Evolutionary conservation across 1,140 invertebrate genomes (phyloP), one percentile per base, ranked within the genome.

Genomic region (Calephelis virginiensis): DNA sequence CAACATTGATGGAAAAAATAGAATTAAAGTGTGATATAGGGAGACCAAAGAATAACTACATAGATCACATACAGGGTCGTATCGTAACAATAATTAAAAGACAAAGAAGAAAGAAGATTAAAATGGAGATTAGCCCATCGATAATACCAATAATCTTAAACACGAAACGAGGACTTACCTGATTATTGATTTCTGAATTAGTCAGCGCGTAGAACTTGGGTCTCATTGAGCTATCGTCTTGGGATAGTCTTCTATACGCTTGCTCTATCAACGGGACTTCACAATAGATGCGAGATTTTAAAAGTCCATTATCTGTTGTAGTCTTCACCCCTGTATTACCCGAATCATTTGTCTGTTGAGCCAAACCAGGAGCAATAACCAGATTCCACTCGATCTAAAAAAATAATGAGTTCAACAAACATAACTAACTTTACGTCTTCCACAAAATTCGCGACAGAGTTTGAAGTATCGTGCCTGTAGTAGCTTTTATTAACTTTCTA

Each of bases 161-260:
- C 8, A 38, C 13, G n/a, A 6, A 43, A 11, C 7, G 14, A 12
- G 11, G 56, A 63, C 67, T 61, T 72, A 92, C 91, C 81, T 94
- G 95, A 85, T 95, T 96, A 85, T 95, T 96, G 63, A 95, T 93
- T 75, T 97, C 96, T 2, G 90, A 82, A 71, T 94, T 94, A 5
- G 96, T 96, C 5, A 98, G 90, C 66, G 95, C 95, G 80, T 98
- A 98, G 89, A 98, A 98, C 77, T 95, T 93, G n/a, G 96, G 97
- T 77, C 94, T 94, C 93, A 96, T 95, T n/a, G 94, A 94, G 48
- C 93, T 93, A 78, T 96, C 95, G 66, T 96, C 95, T 60, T 94
- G 93, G 10, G 94, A 92, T n/a, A 94, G 92, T 65, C 93, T 92
- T 6, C 94, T 91, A 83, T 96, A 97, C 74, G 94, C 95, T 63